Evolutionary conservation across 2,888 invertebrate genomes (phyloP).

Genomic region (Heliconius erato): DNA sequence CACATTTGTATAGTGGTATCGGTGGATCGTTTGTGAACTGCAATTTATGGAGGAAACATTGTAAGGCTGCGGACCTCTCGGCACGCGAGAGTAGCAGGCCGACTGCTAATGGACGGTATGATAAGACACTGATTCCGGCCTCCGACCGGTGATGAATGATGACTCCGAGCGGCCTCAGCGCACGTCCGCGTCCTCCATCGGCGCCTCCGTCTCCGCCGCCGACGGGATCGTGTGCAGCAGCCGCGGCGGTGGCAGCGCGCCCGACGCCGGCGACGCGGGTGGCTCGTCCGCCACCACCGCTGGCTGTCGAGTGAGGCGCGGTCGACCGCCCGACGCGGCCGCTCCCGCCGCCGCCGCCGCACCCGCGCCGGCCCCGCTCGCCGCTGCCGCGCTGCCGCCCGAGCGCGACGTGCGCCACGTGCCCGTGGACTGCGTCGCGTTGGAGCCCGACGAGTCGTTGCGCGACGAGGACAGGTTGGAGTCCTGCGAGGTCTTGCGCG

Average conservation of each 20-base stretch:
- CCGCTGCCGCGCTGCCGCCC: slow-evolving; percentile 91
- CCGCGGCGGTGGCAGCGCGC: slow-evolving; percentile 64
- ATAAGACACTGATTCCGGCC: slow-evolving; percentile 58
- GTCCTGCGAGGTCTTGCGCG: slow-evolving; percentile 96
- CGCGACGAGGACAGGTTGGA: slow-evolving; percentile 95
- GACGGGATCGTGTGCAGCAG: slow-evolving; percentile 77
- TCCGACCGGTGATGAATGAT: slow-evolving; percentile 10
- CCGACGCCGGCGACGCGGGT: slow-evolving; percentile 86
- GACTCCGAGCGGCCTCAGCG: slow-evolving; percentile 55
- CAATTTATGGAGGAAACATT: slow-evolving; percentile 23
- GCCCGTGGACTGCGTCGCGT: slow-evolving; percentile 95
- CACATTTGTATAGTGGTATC: slow-evolving; percentile 1
- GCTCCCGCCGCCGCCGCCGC: slow-evolving; percentile 89
- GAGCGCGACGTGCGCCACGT: slow-evolving; percentile 96
- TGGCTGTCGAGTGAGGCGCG: slow-evolving; percentile 87
- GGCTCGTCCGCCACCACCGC: slow-evolving; percentile 93
- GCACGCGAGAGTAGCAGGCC: slow-evolving; percentile 37
- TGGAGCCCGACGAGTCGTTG: slow-evolving; percentile 96
- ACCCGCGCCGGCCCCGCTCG: slow-evolving; percentile 88
- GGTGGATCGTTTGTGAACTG: slow-evolving; percentile 12
- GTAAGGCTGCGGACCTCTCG: slow-evolving; percentile 4
- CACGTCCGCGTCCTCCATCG: slow-evolving; percentile 65
- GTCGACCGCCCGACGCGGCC: slow-evolving; percentile 61
- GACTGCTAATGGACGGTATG: slow-evolving; percentile 63
- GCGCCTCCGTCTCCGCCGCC: slow-evolving; percentile 73